Evolutionary conservation across 2,113 vertebrate species (phyloP).

Genomic region (Zosterops borbonicus): DNA sequence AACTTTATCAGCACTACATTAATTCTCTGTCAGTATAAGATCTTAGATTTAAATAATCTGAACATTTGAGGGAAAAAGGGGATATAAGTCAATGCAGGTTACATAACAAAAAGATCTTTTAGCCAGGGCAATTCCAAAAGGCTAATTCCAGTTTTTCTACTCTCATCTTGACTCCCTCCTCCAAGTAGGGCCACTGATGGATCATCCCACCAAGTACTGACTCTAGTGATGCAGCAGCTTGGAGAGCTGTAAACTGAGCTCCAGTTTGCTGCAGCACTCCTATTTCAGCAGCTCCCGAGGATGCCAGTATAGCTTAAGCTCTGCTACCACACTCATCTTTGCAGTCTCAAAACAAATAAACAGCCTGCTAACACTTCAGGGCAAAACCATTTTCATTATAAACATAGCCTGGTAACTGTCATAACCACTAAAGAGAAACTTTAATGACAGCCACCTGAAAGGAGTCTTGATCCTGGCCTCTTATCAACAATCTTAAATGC

Average conservation of each 20-base stretch:
- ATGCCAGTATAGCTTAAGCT: background rate
- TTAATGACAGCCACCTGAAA: constrained; percentile 83
- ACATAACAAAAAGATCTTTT: background rate
- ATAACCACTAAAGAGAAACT: background rate
- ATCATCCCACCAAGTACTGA: background rate
- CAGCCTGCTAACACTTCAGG: background rate
- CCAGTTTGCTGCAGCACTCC: background rate
- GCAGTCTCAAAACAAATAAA: background rate
- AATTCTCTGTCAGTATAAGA: background rate
- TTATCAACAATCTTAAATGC: constrained; percentile 87
- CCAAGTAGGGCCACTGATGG: background rate
- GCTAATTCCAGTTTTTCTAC: background rate
- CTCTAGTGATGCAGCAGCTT: background rate
- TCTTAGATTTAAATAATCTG: background rate
- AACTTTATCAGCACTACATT: background rate
- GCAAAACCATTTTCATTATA: background rate
- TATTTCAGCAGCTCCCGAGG: background rate
- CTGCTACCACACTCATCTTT: background rate
- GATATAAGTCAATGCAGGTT: background rate
- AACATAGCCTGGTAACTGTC: background rate
- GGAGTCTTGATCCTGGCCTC: constrained; percentile 94
- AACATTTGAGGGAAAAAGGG: background rate
- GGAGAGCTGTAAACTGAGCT: background rate
- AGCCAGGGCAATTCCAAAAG: background rate
- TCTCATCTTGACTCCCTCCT: background rate